Conservation (phyloP, 1,140 invertebrate genomes). For the Listronotus oregonensis region DNA sequence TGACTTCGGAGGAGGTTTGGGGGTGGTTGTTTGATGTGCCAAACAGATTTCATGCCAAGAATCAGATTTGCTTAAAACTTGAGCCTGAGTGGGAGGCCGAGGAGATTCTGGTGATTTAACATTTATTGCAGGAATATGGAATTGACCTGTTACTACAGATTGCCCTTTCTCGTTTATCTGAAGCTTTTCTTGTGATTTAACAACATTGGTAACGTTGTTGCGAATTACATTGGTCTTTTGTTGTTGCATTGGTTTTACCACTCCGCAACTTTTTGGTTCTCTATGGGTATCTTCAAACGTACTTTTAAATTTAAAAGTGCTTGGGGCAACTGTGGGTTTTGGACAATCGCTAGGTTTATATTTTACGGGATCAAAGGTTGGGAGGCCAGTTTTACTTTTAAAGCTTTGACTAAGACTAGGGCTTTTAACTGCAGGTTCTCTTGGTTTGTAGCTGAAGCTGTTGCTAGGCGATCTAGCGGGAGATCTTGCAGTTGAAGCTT, state of each 20-base stretch:
- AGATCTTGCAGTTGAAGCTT: conserved; percentile 12
- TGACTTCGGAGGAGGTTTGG: conserved; percentile 42
- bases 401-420: conserved; percentile 34
- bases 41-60: conserved; percentile 75
- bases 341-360: conserved; percentile 34
- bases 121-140: conserved; percentile 54
- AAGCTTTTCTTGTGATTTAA: conserved; percentile 45
- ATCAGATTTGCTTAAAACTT: conserved; percentile 71
- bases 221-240: conserved; percentile 31
- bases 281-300: conserved; percentile 20
- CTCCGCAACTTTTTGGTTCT: conserved; percentile 32
- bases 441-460: conserved; percentile 37
- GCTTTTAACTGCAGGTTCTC: conserved; percentile 27
- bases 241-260: conserved; percentile 40
- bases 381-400: conserved; percentile 31
- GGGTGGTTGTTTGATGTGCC: conserved; percentile 53
- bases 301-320: conserved; percentile 31
- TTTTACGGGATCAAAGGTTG: conserved; percentile 9
- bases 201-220: conserved; percentile 18
- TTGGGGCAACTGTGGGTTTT: conserved; percentile 30
- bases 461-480: conserved; percentile 23
- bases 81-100: conserved; percentile 39
- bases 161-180: conserved; percentile 54
- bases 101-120: conserved; percentile 52
- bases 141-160: conserved; percentile 56